These are phyloP conservation scores for Laticauda colubrina DNA, from an alignment of 2,113 vertebrate species.

Conservation along the genomic window DNA sequence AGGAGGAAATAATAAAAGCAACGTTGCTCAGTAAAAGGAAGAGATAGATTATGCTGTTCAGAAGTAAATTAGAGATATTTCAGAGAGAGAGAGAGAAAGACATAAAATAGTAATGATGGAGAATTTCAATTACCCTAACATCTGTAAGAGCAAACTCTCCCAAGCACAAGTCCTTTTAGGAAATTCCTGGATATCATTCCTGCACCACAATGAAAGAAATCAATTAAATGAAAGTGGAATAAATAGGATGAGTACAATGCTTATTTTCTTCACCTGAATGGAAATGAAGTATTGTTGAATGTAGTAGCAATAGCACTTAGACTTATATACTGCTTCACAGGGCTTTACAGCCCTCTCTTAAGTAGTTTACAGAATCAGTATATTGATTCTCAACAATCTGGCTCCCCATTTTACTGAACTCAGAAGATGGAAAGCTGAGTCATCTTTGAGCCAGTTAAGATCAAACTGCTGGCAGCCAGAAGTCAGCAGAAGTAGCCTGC, in stretches of 20 bases:
- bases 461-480: too few relatives aligned
- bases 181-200: not conserved
- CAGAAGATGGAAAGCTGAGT: too few relatives aligned
- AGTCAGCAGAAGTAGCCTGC: too few relatives aligned
- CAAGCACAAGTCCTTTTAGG: not conserved
- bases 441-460: too few relatives aligned
- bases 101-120: not conserved
- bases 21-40: not conserved
- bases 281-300: not conserved
- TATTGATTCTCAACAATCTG: too few relatives aligned
- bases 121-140: not conserved
- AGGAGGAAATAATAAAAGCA: not conserved
- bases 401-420: too few relatives aligned
- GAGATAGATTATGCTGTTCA: not conserved
- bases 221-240: not conserved
- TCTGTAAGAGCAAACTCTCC: not conserved
- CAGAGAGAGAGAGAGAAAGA: not conserved
- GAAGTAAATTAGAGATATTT: not conserved
- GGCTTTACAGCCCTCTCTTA: too few relatives aligned
- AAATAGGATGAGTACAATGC: not conserved
- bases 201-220: not conserved
- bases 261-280: not conserved
- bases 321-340: too few relatives aligned
- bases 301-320: too few relatives aligned
- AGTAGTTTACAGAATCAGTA: too few relatives aligned